These are phyloP conservation scores for Muscicapa comitata DNA, from an alignment of 2,797 vertebrate species.

Conservation along the genomic window DNA sequence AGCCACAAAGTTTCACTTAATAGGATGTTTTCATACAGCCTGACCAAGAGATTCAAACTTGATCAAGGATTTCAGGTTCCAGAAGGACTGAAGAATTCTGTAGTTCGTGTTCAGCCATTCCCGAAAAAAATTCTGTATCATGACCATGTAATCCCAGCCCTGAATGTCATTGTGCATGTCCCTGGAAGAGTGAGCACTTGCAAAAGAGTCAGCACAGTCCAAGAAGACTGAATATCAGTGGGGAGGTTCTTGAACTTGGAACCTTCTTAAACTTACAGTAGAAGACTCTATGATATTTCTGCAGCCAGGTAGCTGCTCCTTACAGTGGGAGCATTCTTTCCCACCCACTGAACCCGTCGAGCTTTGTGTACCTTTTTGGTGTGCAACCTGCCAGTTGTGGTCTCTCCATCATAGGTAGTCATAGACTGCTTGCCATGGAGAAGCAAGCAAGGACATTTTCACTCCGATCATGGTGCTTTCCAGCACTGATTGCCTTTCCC, in stretches of 20 bases:
- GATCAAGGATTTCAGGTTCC: background rate
- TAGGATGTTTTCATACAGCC: background rate
- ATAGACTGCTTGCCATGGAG: background rate
- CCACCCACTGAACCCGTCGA: accelerated
- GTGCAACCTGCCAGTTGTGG: background rate
- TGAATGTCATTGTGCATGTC: background rate
- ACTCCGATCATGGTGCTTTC: background rate
- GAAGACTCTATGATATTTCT: background rate
- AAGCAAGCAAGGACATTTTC: background rate
- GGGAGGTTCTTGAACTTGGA: background rate
- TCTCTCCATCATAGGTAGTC: background rate
- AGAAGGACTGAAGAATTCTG: background rate
- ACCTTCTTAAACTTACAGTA: background rate
- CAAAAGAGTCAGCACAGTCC: background rate
- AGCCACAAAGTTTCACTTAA: background rate
- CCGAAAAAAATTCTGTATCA: background rate
- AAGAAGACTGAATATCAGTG: background rate
- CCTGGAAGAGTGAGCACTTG: accelerated
- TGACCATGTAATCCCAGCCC: accelerated
- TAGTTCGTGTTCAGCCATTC: background rate
- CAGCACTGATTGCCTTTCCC: background rate
- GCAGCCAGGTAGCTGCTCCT: background rate
- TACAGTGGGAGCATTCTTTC: background rate
- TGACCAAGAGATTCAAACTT: background rate
- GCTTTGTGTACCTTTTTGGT: accelerated